Evolutionary conservation across 2,113 vertebrate species (phyloP).

Genomic region (Channa argus): DNA sequence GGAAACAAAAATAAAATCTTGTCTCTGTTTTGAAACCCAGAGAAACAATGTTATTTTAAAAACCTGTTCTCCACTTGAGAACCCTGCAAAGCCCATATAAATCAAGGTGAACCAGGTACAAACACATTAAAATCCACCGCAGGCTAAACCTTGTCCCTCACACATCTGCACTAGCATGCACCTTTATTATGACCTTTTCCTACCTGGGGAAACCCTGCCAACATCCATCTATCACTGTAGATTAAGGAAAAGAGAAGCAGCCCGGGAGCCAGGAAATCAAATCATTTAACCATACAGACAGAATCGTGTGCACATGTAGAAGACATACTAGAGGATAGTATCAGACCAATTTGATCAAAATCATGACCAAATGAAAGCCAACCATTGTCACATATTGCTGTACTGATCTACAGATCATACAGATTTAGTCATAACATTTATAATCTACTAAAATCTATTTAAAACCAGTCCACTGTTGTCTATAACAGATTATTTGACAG

Average conservation of each 20-base stretch:
- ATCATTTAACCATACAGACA: not conserved
- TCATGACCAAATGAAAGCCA: not conserved
- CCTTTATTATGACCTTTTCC: slow-evolving; percentile 16
- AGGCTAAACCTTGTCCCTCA: not conserved
- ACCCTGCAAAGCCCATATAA: not conserved
- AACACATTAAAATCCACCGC: slow-evolving; percentile 14
- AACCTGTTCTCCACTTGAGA: not conserved
- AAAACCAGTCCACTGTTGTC: no score
- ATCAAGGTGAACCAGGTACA: slow-evolving; percentile 6
- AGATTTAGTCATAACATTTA: no score
- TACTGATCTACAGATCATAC: no score
- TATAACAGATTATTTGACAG: no score
- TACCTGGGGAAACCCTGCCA: slow-evolving; percentile 21
- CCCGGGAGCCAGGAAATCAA: slow-evolving; percentile 1
- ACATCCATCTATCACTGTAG: slow-evolving; percentile 25
- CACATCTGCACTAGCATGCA: slow-evolving; percentile 20
- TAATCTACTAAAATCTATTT: no score
- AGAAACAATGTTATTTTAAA: not conserved
- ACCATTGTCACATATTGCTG: no score
- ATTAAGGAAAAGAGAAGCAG: slow-evolving; percentile 1
- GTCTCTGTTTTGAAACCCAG: not conserved
- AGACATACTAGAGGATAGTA: no score
- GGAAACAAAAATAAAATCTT: no score
- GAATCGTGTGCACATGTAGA: no score
- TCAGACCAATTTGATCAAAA: not conserved